Conservation (phyloP, 2,113 vertebrate species). For the Cavia porcellus region DNA sequence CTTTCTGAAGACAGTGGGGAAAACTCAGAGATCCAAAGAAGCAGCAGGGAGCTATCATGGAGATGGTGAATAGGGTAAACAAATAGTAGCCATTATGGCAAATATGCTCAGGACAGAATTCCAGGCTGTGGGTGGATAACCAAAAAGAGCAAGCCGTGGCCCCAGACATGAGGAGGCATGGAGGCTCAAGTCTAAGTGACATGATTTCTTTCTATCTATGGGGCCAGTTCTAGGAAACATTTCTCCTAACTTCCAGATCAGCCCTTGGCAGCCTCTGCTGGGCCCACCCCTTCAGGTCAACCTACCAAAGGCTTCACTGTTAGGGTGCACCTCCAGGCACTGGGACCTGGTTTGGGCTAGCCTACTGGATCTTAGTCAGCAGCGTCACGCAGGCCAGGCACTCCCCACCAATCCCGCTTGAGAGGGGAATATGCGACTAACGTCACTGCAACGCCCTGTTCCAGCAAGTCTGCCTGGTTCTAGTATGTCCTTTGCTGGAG, state of each 20-base stretch:
- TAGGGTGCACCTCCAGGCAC: too few species aligned
- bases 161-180: neutral
- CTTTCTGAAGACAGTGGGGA: neutral
- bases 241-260: neutral
- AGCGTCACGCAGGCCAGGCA: too few species aligned
- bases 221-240: neutral
- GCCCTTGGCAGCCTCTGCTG: too few species aligned
- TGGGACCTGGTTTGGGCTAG: too few species aligned
- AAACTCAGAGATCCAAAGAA: neutral
- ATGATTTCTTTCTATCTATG: neutral
- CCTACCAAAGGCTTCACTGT: too few species aligned
- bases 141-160: neutral
- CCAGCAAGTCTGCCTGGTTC: too few species aligned
- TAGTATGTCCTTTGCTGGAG: too few species aligned
- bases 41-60: fast-evolving
- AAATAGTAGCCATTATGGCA: neutral
- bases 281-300: too few species aligned
- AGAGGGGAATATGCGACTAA: too few species aligned
- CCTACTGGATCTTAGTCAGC: too few species aligned
- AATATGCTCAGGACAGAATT: fast-evolving
- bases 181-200: neutral
- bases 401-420: too few species aligned
- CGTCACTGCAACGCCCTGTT: too few species aligned
- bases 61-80: neutral
- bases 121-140: neutral